Conservation (phyloP, 2,888 invertebrate genomes). For the Volucella inanis region DNA sequence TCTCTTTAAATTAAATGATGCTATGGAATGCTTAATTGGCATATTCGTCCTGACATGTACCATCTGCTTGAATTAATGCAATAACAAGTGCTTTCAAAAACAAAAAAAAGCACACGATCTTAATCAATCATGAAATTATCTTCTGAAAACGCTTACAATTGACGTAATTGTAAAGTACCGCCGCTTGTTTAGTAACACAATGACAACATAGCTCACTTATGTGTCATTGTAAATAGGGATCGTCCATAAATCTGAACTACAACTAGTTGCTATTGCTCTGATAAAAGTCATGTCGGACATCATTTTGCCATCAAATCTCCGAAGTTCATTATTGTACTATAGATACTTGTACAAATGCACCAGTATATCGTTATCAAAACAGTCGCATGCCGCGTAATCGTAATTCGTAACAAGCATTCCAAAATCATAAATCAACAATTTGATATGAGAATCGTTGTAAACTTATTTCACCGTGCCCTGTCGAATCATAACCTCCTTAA, state of each 20-base stretch:
- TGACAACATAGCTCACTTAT: slow-evolving; percentile 48
- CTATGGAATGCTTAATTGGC: background rate
- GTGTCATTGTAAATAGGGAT: slow-evolving; percentile 46
- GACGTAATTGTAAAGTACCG: slow-evolving; percentile 68
- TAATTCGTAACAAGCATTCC: slow-evolving; percentile 42
- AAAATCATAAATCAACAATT: slow-evolving; percentile 65
- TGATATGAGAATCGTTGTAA: slow-evolving; percentile 67
- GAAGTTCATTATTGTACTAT: background rate
- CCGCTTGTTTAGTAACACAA: slow-evolving; percentile 60
- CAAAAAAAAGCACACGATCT: slow-evolving; percentile 15
- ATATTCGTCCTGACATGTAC: background rate
- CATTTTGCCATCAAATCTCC: slow-evolving; percentile 33
- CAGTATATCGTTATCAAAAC: slow-evolving; percentile 31
- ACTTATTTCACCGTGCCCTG: background rate
- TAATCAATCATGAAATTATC: slow-evolving; percentile 63
- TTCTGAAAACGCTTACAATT: slow-evolving; percentile 52
- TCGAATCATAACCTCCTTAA: slow-evolving; percentile 7
- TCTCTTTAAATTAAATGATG: too few relatives aligned
- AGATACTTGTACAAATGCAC: background rate
- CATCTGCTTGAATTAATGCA: slow-evolving; percentile 19
- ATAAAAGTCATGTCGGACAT: slow-evolving; percentile 36
- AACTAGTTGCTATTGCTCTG: background rate
- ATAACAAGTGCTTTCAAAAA: slow-evolving; percentile 21
- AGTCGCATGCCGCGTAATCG: slow-evolving; percentile 31
- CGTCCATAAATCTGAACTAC: slow-evolving; percentile 39